These are phyloP conservation scores for Charadrius vociferus DNA, from an alignment of 2,113 vertebrate genomes.

Conservation along the genomic window DNA sequence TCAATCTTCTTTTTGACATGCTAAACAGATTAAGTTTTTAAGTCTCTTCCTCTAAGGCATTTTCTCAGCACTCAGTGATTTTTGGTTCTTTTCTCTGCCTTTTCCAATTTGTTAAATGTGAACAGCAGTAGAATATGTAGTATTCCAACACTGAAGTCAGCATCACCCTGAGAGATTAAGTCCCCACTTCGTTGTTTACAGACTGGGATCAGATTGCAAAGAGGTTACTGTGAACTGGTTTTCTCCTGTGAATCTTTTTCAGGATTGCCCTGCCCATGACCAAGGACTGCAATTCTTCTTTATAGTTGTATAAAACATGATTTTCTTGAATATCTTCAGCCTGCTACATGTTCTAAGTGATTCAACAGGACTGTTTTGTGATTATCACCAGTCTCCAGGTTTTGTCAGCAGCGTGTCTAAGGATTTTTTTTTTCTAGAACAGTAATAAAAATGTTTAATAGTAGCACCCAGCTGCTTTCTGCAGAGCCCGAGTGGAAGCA, in stretches of 20 bases:
- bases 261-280: background rate
- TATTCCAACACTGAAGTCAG: background rate
- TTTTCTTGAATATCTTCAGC: background rate
- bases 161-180: background rate
- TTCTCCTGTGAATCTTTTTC: background rate
- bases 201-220: background rate
- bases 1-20: constrained; percentile 38
- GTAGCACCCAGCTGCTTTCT: background rate
- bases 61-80: constrained; percentile 1
- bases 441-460: background rate
- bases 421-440: background rate
- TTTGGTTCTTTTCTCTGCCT: background rate
- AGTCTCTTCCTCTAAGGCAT: constrained; percentile 13
- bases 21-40: constrained; percentile 42
- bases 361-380: background rate
- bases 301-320: background rate
- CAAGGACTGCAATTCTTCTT: background rate
- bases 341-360: background rate
- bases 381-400: background rate
- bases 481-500: background rate
- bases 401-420: background rate
- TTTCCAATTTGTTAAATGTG: background rate
- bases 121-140: background rate
- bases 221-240: background rate
- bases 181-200: background rate